These are phyloP conservation scores for Chydorus sphaericus DNA, from an alignment of 2,888 invertebrate species.

Conservation along the genomic window DNA sequence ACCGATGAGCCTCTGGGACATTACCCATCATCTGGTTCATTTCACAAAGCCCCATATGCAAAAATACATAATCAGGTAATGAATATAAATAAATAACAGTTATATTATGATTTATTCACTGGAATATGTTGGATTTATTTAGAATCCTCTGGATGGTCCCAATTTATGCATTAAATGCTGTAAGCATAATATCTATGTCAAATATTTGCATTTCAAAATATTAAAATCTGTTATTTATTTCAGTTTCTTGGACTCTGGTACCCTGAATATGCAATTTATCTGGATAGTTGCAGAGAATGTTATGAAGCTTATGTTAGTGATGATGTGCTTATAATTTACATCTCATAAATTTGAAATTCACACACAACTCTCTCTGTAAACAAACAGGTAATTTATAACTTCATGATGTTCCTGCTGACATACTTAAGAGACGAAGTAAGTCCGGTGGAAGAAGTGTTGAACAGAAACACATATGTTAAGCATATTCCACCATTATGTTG, in stretches of 20 bases:
- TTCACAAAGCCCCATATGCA: slow-evolving; percentile 84
- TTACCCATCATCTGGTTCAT: slow-evolving; percentile 82
- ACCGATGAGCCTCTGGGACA: slow-evolving; percentile 88
- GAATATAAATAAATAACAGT: background rate
- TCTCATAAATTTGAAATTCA: background rate
- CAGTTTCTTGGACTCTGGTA: slow-evolving; percentile 79
- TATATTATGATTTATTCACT: slow-evolving; percentile 13
- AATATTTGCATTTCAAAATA: slow-evolving; percentile 5
- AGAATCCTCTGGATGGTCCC: slow-evolving; percentile 96
- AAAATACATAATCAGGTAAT: slow-evolving; percentile 78
- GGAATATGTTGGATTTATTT: slow-evolving; percentile 26
- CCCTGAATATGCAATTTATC: slow-evolving; percentile 75
- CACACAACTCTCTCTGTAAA: background rate
- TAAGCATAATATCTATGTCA: slow-evolving; percentile 36
- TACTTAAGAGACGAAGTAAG: slow-evolving; percentile 76
- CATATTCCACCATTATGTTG: slow-evolving; percentile 87
- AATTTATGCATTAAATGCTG: slow-evolving; percentile 86
- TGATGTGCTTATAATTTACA: background rate
- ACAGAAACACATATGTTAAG: slow-evolving; percentile 70
- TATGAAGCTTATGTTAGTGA: slow-evolving; percentile 76
- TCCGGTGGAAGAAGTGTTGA: slow-evolving; percentile 40
- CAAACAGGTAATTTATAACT: slow-evolving; percentile 72
- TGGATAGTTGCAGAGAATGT: slow-evolving; percentile 84
- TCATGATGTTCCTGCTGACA: slow-evolving; percentile 84
- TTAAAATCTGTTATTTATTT: slow-evolving; percentile 20